Percentiles rank a stretch among this genome's conserved stretches.
Evolutionary conservation across 92 coral and sea anemone genomes (phyloP).

Genomic region (Meandrina meandrites): DNA sequence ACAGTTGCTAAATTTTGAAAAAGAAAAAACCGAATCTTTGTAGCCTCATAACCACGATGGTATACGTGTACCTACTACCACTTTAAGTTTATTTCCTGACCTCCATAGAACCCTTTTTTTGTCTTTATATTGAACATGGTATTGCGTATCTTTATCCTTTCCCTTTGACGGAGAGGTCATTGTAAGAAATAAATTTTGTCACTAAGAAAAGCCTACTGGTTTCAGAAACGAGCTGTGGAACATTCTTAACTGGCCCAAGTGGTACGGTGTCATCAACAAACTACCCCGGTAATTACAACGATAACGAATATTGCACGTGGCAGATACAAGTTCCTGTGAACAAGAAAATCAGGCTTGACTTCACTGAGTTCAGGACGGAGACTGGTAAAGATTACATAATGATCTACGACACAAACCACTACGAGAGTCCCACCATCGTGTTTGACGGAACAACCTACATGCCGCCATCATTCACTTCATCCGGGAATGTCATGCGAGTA

Average conservation of each 20-base stretch:
- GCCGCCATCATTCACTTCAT: conserved; percentile 86
- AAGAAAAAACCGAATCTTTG: no score
- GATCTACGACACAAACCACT: conserved; percentile 73
- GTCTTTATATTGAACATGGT: no score
- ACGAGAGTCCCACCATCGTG: conserved; percentile 52
- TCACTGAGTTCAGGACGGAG: conserved; percentile 77
- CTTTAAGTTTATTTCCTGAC: no score
- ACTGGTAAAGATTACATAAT: conserved; percentile 64
- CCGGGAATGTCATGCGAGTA: conserved; percentile 82
- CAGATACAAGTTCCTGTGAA: conserved; percentile 80
- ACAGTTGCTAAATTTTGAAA: no score
- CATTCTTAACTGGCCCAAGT: conserved; percentile 72
- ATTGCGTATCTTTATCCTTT: no score
- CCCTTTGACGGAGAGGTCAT: no score
- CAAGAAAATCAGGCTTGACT: conserved; percentile 88
- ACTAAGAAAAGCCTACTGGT: neutral
- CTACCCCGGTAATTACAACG: conserved; percentile 73
- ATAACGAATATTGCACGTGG: conserved; percentile 96
- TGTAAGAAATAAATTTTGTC: no score
- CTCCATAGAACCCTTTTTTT: no score
- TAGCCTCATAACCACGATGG: no score
- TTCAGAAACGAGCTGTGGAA: conserved; percentile 84
- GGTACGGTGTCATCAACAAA: conserved; percentile 75
- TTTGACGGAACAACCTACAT: conserved; percentile 72
- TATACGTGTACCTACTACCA: no score